Evolutionary conservation across 2,888 invertebrate genomes (phyloP).

Genomic region (Drosophila villosipedis): DNA sequence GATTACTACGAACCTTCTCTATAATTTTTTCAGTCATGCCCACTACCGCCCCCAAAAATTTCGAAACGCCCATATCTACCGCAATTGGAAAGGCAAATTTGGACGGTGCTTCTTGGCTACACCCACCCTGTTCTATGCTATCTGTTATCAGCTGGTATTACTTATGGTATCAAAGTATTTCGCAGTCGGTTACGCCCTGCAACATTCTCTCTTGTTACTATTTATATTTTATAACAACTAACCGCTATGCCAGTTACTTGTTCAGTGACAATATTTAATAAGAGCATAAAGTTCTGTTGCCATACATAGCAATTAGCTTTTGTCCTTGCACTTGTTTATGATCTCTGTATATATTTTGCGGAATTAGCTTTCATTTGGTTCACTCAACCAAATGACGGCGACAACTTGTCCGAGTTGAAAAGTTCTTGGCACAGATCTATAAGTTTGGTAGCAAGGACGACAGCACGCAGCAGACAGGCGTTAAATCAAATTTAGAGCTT

Average conservation of each 20-base stretch:
- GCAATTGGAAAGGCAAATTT: not conserved
- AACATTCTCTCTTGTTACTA: not conserved
- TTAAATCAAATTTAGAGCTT: constrained; percentile 56
- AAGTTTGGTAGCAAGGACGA: constrained; percentile 8
- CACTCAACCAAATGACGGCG: constrained; percentile 49
- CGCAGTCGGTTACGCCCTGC: not conserved
- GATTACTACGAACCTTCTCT: not conserved
- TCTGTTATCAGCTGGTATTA: not conserved
- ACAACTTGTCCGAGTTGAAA: constrained; percentile 54
- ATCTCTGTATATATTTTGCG: constrained; percentile 33
- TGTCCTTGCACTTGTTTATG: constrained; percentile 24
- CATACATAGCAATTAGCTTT: constrained; percentile 10
- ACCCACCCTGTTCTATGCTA: not conserved
- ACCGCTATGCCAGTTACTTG: not conserved
- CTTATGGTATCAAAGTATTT: not conserved
- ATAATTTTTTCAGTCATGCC: not conserved
- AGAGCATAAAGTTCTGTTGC: constrained; percentile 16
- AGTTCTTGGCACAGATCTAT: constrained; percentile 26
- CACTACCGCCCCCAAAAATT: not conserved
- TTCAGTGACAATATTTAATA: not conserved
- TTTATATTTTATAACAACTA: not conserved
- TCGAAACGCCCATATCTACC: not conserved
- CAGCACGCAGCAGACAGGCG: constrained; percentile 25
- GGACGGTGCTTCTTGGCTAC: not conserved
- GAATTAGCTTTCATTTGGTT: constrained; percentile 40